Conservation (phyloP, 2,113 vertebrate species). For the Mesocricetus auratus region DNA sequence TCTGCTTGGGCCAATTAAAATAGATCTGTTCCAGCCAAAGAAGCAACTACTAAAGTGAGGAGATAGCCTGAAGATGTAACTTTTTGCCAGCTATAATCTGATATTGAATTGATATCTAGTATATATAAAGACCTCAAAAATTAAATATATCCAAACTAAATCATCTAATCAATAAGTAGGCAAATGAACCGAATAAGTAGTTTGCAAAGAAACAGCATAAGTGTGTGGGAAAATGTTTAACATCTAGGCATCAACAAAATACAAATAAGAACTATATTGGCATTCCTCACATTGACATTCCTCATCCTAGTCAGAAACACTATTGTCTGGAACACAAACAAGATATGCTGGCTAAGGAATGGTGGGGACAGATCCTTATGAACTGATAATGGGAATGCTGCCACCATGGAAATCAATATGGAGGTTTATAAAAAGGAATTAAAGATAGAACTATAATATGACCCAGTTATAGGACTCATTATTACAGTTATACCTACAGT, state of each 20-base stretch:
- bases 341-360: not conserved
- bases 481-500: not conserved
- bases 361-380: not conserved
- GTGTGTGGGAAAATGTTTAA: not conserved
- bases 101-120: not conserved
- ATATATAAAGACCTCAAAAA: not conserved
- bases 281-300: too few species aligned
- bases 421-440: not conserved
- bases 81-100: not conserved
- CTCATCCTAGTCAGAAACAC: not conserved
- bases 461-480: not conserved
- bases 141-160: not conserved
- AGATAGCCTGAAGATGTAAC: not conserved
- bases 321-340: not conserved
- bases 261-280: not conserved
- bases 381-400: not conserved
- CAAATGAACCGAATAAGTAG: not conserved
- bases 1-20: not conserved
- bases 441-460: too few species aligned
- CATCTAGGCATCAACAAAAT: not conserved
- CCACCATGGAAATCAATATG: not conserved
- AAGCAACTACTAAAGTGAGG: not conserved
- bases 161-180: not conserved
- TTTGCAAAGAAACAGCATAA: not conserved
- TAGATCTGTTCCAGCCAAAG: not conserved